These are phyloP conservation scores for Trisateles emortualis DNA, from an alignment of 2,888 invertebrate species.

Conservation along the genomic window DNA sequence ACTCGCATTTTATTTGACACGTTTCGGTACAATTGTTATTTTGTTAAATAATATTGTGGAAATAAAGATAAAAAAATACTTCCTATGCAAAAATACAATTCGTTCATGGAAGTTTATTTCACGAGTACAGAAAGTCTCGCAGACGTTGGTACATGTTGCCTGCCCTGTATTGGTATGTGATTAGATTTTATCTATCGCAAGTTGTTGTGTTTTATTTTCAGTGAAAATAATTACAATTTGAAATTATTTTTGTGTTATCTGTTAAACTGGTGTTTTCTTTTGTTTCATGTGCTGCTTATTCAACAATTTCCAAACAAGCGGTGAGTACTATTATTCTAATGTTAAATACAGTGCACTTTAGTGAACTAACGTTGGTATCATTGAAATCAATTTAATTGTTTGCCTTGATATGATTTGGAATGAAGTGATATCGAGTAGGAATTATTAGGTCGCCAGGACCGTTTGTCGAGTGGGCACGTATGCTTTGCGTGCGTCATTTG, in stretches of 20 bases:
- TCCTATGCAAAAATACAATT: constrained; percentile 33
- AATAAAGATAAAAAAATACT: constrained; percentile 11
- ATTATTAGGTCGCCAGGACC: constrained; percentile 81
- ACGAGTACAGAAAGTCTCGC: constrained; percentile 76
- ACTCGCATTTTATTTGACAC: constrained; percentile 57
- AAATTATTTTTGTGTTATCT: neutral
- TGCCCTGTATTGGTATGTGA: constrained; percentile 73
- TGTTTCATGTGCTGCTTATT: constrained; percentile 80
- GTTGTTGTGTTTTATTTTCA: neutral
- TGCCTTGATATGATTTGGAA: constrained; percentile 55
- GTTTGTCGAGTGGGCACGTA: constrained; percentile 80
- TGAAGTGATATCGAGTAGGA: constrained; percentile 65
- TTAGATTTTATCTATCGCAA: constrained; percentile 7
- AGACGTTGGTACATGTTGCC: constrained; percentile 79
- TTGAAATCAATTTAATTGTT: constrained; percentile 34
- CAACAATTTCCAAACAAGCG: constrained; percentile 62
- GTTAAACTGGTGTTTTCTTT: constrained; percentile 40
- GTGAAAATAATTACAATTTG: neutral
- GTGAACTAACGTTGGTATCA: constrained; percentile 22
- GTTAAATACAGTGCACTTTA: constrained; percentile 6
- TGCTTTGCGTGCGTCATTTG: constrained; percentile 73
- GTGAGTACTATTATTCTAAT: constrained; percentile 62
- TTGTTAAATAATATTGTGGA: constrained; percentile 39
- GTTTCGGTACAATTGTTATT: constrained; percentile 43
- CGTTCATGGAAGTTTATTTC: constrained; percentile 73